These are phyloP conservation scores for Ectropis grisescens DNA, from an alignment of 1,140 invertebrate genomes.

Conservation along the genomic window DNA sequence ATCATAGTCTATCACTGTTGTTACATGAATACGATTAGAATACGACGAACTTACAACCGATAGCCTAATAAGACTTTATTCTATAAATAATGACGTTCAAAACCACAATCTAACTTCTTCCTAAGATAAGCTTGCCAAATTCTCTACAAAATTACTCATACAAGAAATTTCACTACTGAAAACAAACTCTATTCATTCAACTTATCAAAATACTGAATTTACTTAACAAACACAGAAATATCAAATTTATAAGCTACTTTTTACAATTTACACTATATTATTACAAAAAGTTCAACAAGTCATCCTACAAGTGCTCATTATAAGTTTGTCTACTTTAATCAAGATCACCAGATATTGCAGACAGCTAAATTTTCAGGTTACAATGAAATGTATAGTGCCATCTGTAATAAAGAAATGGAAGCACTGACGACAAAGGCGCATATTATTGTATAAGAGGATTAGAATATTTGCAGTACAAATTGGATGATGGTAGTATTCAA, in stretches of 20 bases:
- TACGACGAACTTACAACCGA: no score
- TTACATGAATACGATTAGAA: no score
- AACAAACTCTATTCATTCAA: constrained; percentile 46
- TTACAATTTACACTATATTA: constrained; percentile 56
- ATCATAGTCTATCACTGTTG: no score
- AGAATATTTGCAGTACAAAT: not conserved
- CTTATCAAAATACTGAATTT: constrained; percentile 57
- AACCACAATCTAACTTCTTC: no score
- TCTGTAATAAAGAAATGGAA: constrained; percentile 23
- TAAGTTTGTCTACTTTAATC: constrained; percentile 24
- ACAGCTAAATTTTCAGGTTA: constrained; percentile 4
- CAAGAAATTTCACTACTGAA: constrained; percentile 40
- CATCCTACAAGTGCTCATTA: constrained; percentile 62
- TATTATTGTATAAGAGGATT: not conserved
- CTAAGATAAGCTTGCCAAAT: constrained; percentile 22
- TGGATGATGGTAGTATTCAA: no score
- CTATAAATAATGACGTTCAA: no score
- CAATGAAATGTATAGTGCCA: constrained; percentile 16
- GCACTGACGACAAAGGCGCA: constrained; percentile 7
- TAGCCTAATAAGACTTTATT: no score
- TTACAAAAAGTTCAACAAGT: constrained; percentile 21
- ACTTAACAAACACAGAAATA: constrained; percentile 47
- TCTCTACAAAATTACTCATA: constrained; percentile 47
- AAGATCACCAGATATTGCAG: constrained; percentile 3
- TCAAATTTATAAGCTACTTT: constrained; percentile 40